Percentiles rank a stretch among this genome's conserved stretches.
Evolutionary conservation across 2,888 invertebrate genomes (phyloP).

Genomic region (Hydraecia micacea): DNA sequence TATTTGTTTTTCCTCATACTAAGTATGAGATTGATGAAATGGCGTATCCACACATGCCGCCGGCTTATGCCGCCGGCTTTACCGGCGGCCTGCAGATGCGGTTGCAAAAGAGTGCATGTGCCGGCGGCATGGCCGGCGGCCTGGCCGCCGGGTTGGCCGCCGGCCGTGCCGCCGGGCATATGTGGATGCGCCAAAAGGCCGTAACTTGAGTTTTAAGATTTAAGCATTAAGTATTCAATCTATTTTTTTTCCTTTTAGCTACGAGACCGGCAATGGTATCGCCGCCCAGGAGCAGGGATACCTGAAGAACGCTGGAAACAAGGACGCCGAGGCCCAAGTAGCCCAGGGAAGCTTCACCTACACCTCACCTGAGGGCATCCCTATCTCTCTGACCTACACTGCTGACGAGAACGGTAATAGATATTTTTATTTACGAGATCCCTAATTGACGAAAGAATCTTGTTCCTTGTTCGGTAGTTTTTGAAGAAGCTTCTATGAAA

Average conservation of each 20-base stretch:
- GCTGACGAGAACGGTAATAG: conserved; percentile 93
- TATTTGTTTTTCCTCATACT: background rate
- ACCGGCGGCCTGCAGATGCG: too few relatives aligned
- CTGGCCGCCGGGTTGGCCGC: too few relatives aligned
- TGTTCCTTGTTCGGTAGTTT: background rate
- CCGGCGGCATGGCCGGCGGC: too few relatives aligned
- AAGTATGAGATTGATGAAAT: background rate
- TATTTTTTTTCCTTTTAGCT: conserved; percentile 80
- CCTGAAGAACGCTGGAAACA: conserved; percentile 92
- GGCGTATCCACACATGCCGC: too few relatives aligned
- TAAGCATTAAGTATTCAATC: background rate
- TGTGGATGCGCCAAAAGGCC: too few relatives aligned
- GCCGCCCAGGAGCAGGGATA: conserved; percentile 93
- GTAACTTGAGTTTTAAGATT: background rate
- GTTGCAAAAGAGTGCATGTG: too few relatives aligned
- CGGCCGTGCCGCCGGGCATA: too few relatives aligned
- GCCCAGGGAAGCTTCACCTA: conserved; percentile 93
- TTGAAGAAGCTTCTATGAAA: background rate
- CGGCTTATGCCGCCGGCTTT: too few relatives aligned
- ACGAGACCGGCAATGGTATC: conserved; percentile 94
- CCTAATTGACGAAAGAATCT: background rate
- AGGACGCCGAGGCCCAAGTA: conserved; percentile 92
- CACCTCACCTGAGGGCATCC: conserved; percentile 93
- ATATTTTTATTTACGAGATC: conserved; percentile 3
- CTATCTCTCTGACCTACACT: conserved; percentile 91